phyloP scores from a whole-genome alignment of 2,888 invertebrate genomes.

The Drymonia ruficornis region DNA sequence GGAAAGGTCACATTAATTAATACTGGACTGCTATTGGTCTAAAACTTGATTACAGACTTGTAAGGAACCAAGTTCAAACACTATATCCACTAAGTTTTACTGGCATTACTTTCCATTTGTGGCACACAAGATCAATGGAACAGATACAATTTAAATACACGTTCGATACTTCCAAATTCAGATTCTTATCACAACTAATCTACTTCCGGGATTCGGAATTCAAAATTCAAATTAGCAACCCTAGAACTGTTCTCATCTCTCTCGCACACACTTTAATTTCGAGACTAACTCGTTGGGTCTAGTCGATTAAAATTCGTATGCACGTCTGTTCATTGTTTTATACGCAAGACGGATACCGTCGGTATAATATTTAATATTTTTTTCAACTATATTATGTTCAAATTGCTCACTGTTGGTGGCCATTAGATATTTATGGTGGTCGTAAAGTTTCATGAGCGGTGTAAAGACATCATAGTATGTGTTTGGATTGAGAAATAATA shows the following conservation, averaged over 20 bases:
- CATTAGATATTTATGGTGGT: conserved; percentile 8
- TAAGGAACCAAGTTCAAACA: too few relatives aligned
- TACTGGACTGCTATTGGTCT: too few relatives aligned
- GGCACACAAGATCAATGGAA: not conserved
- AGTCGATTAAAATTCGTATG: conserved; percentile 18
- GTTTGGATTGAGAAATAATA: conserved; percentile 4
- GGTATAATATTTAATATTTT: conserved; percentile 9
- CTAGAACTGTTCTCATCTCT: conserved; percentile 8
- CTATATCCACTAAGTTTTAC: too few relatives aligned
- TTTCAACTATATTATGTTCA: conserved; percentile 3
- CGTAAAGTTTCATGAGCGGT: conserved; percentile 8
- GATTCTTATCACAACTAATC: not conserved
- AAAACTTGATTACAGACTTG: too few relatives aligned
- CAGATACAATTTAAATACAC: not conserved
- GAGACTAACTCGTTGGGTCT: conserved; percentile 11
- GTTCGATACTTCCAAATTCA: not conserved
- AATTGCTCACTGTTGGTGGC: conserved; percentile 7
- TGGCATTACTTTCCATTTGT: too few relatives aligned
- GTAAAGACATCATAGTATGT: conserved; percentile 8
- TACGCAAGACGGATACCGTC: conserved; percentile 11
- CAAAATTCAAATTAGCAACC: conserved; percentile 1
- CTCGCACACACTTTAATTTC: conserved; percentile 19
- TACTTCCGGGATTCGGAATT: not conserved
- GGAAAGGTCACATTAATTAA: too few relatives aligned
- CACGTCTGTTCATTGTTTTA: conserved; percentile 13